These are phyloP conservation scores for Masnerella sp. DNA, from an alignment of 2,888 invertebrate genomes.

Conservation along the genomic window DNA sequence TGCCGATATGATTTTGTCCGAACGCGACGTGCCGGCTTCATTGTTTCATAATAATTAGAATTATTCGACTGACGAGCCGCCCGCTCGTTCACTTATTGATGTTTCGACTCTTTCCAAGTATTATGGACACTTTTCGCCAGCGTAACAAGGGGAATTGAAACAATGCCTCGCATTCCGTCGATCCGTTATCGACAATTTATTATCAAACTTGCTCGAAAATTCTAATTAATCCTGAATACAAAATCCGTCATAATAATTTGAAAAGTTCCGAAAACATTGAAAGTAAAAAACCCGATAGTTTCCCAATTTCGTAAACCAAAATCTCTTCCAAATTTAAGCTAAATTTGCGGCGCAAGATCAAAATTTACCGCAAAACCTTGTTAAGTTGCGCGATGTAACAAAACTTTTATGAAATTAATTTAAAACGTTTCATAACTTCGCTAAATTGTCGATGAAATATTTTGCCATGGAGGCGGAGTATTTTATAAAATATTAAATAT, in stretches of 20 bases:
- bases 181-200: no score
- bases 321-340: no score
- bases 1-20: slow-evolving; percentile 33
- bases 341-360: background rate
- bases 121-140: slow-evolving; percentile 14
- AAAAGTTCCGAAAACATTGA: no score
- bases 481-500: slow-evolving; percentile 9
- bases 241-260: no score
- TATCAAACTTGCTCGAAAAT: no score
- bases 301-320: no score
- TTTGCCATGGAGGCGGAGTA: background rate
- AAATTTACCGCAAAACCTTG: slow-evolving; percentile 13
- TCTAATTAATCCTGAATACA: no score
- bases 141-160: background rate
- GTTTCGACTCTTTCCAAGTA: slow-evolving; percentile 22
- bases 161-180: slow-evolving; percentile 1
- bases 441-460: slow-evolving; percentile 13
- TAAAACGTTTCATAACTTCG: slow-evolving; percentile 10
- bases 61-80: slow-evolving; percentile 28
- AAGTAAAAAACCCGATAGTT: no score
- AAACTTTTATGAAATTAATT: slow-evolving; percentile 15
- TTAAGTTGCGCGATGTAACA: slow-evolving; percentile 7
- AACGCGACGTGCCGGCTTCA: slow-evolving; percentile 25
- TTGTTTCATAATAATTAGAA: slow-evolving; percentile 51
- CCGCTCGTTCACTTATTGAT: slow-evolving; percentile 27